Conservation (phyloP, 1,140 invertebrate genomes). For the Magallana ariakensis region DNA sequence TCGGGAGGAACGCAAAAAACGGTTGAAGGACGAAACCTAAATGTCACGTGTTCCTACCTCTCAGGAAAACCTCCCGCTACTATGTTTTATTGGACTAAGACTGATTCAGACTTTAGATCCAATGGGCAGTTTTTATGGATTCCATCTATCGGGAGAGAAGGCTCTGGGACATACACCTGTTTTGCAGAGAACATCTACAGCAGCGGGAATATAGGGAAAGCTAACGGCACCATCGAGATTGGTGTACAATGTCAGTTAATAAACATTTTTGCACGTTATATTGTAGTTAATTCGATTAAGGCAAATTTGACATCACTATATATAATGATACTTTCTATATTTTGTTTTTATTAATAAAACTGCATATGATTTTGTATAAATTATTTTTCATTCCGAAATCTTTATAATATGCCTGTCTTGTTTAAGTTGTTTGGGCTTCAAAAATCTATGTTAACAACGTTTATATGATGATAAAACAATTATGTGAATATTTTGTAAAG, state of each 20-base stretch:
- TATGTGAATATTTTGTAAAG: too few species aligned
- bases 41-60: background rate
- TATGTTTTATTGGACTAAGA: background rate
- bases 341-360: background rate
- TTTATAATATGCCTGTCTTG: too few species aligned
- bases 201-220: background rate
- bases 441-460: too few species aligned
- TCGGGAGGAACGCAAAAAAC: background rate
- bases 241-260: background rate
- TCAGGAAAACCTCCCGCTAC: background rate
- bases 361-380: too few species aligned
- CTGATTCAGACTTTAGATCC: background rate
- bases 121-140: background rate
- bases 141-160: background rate
- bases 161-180: background rate
- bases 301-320: background rate
- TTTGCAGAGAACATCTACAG: conserved; percentile 1
- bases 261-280: too few species aligned
- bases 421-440: too few species aligned
- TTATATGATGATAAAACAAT: too few species aligned
- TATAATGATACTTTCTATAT: background rate
- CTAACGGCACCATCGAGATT: background rate
- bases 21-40: background rate
- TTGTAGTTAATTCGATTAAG: too few species aligned
- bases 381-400: too few species aligned